Base-by-base conservation (phyloP, 2,797 vertebrate species). In the Choloepus didactylus region DNA sequence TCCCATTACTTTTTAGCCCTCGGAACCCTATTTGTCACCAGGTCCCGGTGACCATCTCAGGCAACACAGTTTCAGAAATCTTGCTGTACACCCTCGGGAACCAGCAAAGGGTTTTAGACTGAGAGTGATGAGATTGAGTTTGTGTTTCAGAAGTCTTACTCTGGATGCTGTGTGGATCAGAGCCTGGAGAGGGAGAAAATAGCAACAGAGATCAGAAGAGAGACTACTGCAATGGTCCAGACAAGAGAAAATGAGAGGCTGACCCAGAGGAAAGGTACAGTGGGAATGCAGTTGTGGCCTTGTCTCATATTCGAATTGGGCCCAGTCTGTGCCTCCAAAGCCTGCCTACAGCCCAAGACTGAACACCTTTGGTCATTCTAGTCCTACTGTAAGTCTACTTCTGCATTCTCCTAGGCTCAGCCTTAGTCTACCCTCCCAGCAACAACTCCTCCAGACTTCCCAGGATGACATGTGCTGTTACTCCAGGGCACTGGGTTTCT, bases 1-100 rank as follows among this genome's bases (percentile, higher is more conserved):
- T 83, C 38, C 29, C n/a, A 8, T 94, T 85, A 70, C 21, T 18
- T 91, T 70, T 72, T 84, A 75, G 38, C 59, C 59, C 41, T 95
- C 35, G 23, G 23, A 66, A 72, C 23, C 3, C 56, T 19, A 59
- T 80, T 70, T 77, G 9, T 67, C 49, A 82, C 41, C 31, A 41
- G 29, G 81, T 76, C 15, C 54, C 16, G 49, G 7, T 51, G 54
- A 89, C 21, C n/a, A 64, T 89, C 15, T 59, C 60, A 64, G 76
- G 51, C 31, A 12, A 69, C 35, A 62, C 15, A 89, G 76, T 73
- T 92, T 83, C n/a, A 38, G 44, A 56, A 83, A 73, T 79, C n/a
- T 51, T 92, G 29, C 79, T 73, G 25, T 62, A 80, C 51, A 77
- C 31, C 29, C 23, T 41, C 81, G 41, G 23, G n/a, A 82, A 62